Conservation (phyloP, 2,113 vertebrate species). For the Forbesichthys agassizii region DNA sequence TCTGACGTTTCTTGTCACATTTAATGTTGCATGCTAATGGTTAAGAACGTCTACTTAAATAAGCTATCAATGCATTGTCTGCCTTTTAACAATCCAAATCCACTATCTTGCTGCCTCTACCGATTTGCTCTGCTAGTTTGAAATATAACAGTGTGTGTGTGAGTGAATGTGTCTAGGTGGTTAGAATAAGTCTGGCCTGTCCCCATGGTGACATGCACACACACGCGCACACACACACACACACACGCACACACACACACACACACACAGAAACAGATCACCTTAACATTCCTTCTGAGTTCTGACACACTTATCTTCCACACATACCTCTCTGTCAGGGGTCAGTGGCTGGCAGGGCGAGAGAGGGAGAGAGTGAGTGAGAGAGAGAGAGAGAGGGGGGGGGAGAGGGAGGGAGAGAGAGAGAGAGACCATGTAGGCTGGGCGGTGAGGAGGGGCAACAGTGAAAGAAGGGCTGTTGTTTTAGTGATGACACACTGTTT, state of each 20-base stretch:
- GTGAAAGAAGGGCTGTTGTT: constrained; percentile 17
- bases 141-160: neutral
- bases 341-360: constrained; percentile 53
- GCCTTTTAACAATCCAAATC: no score
- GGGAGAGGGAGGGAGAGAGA: neutral
- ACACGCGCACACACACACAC: neutral
- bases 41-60: no score
- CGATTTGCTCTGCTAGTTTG: neutral
- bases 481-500: constrained; percentile 28
- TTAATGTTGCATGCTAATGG: no score
- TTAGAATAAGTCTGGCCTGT: neutral
- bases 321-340: constrained; percentile 66
- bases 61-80: no score
- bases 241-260: constrained; percentile 7
- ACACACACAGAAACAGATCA: constrained; percentile 31
- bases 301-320: constrained; percentile 66
- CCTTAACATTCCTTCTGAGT: constrained; percentile 53
- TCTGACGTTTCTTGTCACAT: no score
- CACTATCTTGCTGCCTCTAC: neutral
- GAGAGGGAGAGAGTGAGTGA: neutral
- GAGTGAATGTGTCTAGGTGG: neutral
- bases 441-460: neutral
- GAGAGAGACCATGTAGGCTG: neutral
- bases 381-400: neutral
- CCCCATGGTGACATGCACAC: neutral